phyloP scores from a whole-genome alignment of 92 coral and sea anemone genomes.

The Muricea muricata region DNA sequence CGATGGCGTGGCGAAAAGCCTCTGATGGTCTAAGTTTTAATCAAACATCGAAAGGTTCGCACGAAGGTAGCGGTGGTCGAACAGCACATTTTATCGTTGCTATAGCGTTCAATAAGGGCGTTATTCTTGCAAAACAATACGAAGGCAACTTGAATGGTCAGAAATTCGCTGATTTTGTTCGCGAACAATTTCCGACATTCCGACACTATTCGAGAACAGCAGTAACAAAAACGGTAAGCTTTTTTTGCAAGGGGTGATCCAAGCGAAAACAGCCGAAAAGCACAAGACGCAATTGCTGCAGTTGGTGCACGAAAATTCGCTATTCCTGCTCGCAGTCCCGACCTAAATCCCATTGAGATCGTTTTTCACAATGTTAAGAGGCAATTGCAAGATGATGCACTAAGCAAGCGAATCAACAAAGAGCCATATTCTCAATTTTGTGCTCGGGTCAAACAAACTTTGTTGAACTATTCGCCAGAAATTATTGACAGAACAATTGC shows the following conservation, averaged over 20 bases:
- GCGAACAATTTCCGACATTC: slow-evolving; percentile 12
- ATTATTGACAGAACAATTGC: slow-evolving; percentile 25
- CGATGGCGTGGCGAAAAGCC: slow-evolving; percentile 40
- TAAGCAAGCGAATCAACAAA: slow-evolving; percentile 16
- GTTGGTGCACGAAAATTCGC: neutral
- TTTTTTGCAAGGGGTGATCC: slow-evolving; percentile 16
- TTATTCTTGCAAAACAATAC: slow-evolving; percentile 14
- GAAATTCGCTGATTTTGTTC: neutral
- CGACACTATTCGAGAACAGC: neutral
- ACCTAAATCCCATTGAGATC: slow-evolving; percentile 11
- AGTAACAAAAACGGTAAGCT: slow-evolving; percentile 4
- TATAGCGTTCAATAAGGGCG: slow-evolving; percentile 13
- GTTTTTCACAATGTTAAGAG: slow-evolving; percentile 11
- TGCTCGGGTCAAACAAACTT: slow-evolving; percentile 9
- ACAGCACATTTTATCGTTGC: slow-evolving; percentile 17
- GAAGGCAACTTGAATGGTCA: slow-evolving; percentile 10
- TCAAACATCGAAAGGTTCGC: neutral
- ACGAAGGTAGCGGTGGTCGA: too few relatives aligned
- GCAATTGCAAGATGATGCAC: slow-evolving; percentile 27
- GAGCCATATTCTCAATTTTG: slow-evolving; percentile 15
- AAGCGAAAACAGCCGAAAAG: slow-evolving; percentile 23
- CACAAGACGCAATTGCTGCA: neutral
- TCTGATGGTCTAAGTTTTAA: neutral
- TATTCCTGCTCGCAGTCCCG: slow-evolving; percentile 15
- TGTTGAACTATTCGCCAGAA: neutral